These are phyloP conservation scores for Rhinolophus sinicus DNA, from an alignment of 2,113 vertebrate genomes.

Conservation along the genomic window DNA sequence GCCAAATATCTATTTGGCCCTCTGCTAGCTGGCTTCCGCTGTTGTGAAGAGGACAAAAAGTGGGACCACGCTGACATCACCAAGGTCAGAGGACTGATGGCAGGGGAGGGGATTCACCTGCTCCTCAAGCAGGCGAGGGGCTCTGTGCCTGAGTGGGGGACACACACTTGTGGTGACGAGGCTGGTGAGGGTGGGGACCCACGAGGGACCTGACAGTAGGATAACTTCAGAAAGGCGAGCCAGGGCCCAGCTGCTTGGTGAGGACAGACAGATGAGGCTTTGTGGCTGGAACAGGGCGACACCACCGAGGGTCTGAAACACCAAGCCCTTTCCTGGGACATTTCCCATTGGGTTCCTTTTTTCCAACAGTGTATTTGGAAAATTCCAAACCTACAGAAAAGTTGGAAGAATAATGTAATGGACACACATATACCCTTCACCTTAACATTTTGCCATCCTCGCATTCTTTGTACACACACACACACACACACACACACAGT, in stretches of 20 bases:
- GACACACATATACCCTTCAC: background rate
- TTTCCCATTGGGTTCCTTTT: background rate
- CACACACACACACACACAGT: background rate
- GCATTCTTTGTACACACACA: too few relatives aligned
- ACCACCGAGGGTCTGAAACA: background rate
- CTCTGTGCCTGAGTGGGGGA: background rate
- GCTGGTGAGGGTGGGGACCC: background rate
- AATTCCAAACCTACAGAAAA: background rate
- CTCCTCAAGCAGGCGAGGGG: background rate
- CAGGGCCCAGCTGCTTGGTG: too few relatives aligned
- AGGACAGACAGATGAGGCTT: background rate
- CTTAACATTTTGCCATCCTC: background rate
- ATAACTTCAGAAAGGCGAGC: background rate
- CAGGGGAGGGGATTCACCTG: background rate
- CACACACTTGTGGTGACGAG: background rate
- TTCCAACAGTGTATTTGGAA: background rate
- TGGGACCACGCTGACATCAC: fast-evolving
- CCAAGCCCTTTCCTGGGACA: background rate
- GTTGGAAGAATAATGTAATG: background rate
- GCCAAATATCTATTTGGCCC: background rate
- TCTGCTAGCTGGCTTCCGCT: background rate
- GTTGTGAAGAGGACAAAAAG: background rate
- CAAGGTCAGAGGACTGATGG: background rate
- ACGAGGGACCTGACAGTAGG: background rate
- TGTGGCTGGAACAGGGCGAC: background rate